Percentiles rank a stretch among this genome's conserved stretches.
Conservation (phyloP, 2,113 vertebrate species). For the Myodes glareolus region DNA sequence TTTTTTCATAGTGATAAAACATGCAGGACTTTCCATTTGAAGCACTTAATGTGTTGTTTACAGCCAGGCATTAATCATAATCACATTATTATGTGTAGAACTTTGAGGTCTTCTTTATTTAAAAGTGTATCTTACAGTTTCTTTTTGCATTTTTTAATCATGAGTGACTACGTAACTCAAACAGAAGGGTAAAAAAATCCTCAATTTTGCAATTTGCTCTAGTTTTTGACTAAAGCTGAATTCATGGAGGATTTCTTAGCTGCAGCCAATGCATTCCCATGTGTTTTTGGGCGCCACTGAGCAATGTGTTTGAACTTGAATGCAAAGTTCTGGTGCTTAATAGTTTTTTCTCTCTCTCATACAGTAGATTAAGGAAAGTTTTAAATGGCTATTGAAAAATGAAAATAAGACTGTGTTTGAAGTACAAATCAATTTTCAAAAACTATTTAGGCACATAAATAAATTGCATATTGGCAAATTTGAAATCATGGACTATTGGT, state of each 20-base stretch:
- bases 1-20: neutral
- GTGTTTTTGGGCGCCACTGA: conserved; percentile 35
- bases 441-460: conserved; percentile 7
- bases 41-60: neutral
- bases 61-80: neutral
- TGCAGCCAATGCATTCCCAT: neutral
- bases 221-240: conserved; percentile 36
- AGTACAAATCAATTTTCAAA: conserved; percentile 6
- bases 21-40: neutral
- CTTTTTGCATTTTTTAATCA: neutral
- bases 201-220: conserved; percentile 31
- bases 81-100: neutral
- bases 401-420: conserved; percentile 18
- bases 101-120: conserved; percentile 1
- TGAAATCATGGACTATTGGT: neutral
- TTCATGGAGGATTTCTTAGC: conserved; percentile 27
- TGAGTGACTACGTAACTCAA: neutral
- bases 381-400: neutral
- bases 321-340: conserved; percentile 22
- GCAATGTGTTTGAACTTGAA: conserved; percentile 26
- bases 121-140: conserved; percentile 43
- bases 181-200: conserved; percentile 7
- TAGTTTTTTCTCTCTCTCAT: conserved; percentile 49
- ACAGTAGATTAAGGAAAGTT: conserved; percentile 10
- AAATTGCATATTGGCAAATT: neutral